These are phyloP conservation scores for Sciaenops ocellatus DNA, from an alignment of 2,797 vertebrate genomes.

Conservation along the genomic window DNA sequence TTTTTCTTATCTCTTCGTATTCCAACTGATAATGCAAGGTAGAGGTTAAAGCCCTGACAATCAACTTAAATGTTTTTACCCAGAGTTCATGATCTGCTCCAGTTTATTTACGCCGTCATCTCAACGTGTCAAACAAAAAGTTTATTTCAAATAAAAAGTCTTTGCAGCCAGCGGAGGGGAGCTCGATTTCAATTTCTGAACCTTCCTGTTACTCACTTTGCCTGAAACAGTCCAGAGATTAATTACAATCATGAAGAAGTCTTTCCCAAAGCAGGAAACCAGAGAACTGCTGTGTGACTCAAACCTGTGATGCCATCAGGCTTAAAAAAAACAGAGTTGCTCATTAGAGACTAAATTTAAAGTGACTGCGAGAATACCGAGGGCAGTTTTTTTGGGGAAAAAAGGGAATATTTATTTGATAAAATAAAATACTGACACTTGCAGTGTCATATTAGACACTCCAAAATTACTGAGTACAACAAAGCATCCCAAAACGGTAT, in stretches of 20 bases:
- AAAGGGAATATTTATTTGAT: conserved; percentile 37
- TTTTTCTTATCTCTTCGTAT: conserved; percentile 33
- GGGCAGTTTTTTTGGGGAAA: conserved; percentile 13
- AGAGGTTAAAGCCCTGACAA: conserved; percentile 24
- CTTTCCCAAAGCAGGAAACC: conserved; percentile 23
- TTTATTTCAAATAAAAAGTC: conserved; percentile 26
- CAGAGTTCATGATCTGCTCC: conserved; percentile 11
- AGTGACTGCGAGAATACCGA: conserved; percentile 32
- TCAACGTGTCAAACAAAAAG: conserved; percentile 10
- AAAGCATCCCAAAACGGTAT: background rate
- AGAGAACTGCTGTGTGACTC: conserved; percentile 33
- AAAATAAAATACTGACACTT: conserved; percentile 28
- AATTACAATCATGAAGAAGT: conserved; percentile 41
- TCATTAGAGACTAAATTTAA: conserved; percentile 50
- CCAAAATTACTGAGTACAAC: conserved; percentile 8
- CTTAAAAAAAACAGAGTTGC: conserved; percentile 35
- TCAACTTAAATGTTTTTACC: conserved; percentile 31
- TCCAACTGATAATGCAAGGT: conserved; percentile 38
- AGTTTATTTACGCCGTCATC: conserved; percentile 30
- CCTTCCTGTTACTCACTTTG: conserved; percentile 28
- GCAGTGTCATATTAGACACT: conserved; percentile 7
- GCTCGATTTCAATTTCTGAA: conserved; percentile 24
- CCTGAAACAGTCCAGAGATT: conserved; percentile 36
- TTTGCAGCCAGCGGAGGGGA: conserved; percentile 10
- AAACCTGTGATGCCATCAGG: conserved; percentile 44